These are phyloP conservation scores for Tenrec ecaudatus DNA, from an alignment of 2,113 vertebrate genomes.

Conservation along the genomic window DNA sequence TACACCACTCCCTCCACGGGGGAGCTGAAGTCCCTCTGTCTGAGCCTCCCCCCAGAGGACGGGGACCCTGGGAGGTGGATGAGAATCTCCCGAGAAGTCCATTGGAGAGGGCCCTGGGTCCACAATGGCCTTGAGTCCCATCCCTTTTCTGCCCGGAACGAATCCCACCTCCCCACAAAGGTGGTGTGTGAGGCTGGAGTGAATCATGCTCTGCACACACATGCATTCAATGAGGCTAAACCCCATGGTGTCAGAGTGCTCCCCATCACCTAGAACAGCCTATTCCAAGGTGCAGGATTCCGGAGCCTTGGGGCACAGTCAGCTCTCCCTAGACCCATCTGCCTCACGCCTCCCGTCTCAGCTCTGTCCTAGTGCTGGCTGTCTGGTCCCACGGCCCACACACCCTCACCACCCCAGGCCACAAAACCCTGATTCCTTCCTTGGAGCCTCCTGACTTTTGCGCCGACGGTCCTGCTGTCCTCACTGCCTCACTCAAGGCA, in stretches of 20 bases:
- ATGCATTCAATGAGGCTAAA: not conserved
- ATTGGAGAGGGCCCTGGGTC: not conserved
- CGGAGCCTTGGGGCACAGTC: not conserved
- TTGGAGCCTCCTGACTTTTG: not conserved
- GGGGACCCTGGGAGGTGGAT: accelerated
- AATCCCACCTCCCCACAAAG: too few relatives aligned
- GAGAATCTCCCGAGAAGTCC: not conserved
- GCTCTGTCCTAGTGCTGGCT: too few relatives aligned
- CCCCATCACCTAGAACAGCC: not conserved
- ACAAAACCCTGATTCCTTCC: not conserved
- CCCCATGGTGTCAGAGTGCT: not conserved
- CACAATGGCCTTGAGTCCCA: not conserved
- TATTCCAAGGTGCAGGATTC: not conserved
- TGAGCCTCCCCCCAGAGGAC: not conserved
- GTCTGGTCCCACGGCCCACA: not conserved
- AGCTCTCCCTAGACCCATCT: not conserved
- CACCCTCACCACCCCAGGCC: not conserved
- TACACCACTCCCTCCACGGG: not conserved
- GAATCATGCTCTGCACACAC: accelerated
- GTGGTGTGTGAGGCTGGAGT: not conserved
- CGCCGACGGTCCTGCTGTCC: not conserved
- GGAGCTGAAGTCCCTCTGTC: too few relatives aligned
- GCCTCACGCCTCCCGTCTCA: not conserved
- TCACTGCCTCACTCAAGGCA: not conserved
- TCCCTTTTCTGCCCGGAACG: not conserved